Percentiles rank a stretch among this genome's conserved stretches.
phyloP scores from a whole-genome alignment of 2,888 invertebrate genomes.

The Clepsis dumicolana region DNA sequence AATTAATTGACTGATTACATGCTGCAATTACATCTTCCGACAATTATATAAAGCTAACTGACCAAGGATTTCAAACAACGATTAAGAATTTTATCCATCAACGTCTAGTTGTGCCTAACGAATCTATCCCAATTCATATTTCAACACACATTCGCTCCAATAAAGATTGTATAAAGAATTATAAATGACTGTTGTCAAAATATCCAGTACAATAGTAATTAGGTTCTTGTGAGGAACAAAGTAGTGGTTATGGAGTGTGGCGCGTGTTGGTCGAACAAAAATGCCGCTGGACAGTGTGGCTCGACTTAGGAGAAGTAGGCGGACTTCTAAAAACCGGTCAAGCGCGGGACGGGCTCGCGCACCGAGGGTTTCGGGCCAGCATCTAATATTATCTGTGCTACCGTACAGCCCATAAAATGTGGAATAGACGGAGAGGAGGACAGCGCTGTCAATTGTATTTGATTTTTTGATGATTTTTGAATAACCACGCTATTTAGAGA shows the following conservation, averaged over 20 bases:
- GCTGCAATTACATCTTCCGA: not conserved
- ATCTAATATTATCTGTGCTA: too few species aligned
- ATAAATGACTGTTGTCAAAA: slow-evolving; percentile 84
- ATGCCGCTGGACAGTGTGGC: slow-evolving; percentile 71
- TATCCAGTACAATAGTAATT: slow-evolving; percentile 82
- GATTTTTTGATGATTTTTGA: too few species aligned
- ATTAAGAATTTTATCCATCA: slow-evolving; percentile 9
- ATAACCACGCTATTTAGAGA: too few species aligned
- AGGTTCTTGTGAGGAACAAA: slow-evolving; percentile 81
- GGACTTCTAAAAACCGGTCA: not conserved
- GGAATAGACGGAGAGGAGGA: too few species aligned
- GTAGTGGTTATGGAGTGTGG: slow-evolving; percentile 69
- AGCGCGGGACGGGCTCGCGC: too few species aligned
- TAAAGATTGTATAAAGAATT: slow-evolving; percentile 69
- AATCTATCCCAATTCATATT: slow-evolving; percentile 46
- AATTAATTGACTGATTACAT: not conserved
- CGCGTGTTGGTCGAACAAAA: slow-evolving; percentile 77
- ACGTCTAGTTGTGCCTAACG: slow-evolving; percentile 10
- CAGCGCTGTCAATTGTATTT: too few species aligned
- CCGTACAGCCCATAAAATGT: too few species aligned
- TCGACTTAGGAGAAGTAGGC: slow-evolving; percentile 52
- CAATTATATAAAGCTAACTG: not conserved
- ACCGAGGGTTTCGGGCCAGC: too few species aligned
- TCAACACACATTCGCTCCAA: slow-evolving; percentile 63
- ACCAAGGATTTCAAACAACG: slow-evolving; percentile 2